These are phyloP conservation scores for Enhydra lutris DNA, from an alignment of 2,113 vertebrate species.

Conservation along the genomic window DNA sequence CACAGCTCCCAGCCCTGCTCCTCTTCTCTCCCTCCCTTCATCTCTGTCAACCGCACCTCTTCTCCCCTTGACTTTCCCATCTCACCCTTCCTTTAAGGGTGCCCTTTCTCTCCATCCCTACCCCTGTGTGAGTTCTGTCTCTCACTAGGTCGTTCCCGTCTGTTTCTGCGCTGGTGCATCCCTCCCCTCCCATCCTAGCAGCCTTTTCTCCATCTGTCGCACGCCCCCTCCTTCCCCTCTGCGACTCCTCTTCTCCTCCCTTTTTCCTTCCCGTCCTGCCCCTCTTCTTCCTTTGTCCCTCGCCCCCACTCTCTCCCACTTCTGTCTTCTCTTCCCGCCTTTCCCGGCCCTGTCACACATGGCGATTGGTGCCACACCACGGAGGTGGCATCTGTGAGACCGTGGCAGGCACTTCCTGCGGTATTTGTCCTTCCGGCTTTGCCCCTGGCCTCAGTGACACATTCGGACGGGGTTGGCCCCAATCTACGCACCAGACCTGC, in stretches of 20 bases:
- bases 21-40: not conserved
- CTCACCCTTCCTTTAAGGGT: not conserved
- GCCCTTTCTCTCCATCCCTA: not conserved
- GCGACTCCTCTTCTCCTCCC: not conserved
- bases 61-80: not conserved
- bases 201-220: not conserved
- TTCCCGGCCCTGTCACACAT: not conserved
- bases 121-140: not conserved
- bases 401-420: not conserved
- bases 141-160: not conserved
- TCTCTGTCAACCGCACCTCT: conserved; percentile 23
- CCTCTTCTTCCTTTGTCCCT: not conserved
- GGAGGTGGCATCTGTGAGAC: not conserved
- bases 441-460: not conserved
- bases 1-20: conserved; percentile 31
- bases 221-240: not conserved
- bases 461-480: conserved; percentile 39
- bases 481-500: not conserved
- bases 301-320: not conserved
- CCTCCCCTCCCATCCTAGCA: not conserved
- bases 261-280: not conserved
- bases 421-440: conserved; percentile 54
- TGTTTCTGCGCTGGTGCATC: not conserved
- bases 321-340: not conserved
- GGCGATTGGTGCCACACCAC: not conserved